Evolutionary conservation across 2,888 invertebrate genomes (phyloP), one percentile per base, ranked within the genome.

Genomic region (Myopa testacea): DNA sequence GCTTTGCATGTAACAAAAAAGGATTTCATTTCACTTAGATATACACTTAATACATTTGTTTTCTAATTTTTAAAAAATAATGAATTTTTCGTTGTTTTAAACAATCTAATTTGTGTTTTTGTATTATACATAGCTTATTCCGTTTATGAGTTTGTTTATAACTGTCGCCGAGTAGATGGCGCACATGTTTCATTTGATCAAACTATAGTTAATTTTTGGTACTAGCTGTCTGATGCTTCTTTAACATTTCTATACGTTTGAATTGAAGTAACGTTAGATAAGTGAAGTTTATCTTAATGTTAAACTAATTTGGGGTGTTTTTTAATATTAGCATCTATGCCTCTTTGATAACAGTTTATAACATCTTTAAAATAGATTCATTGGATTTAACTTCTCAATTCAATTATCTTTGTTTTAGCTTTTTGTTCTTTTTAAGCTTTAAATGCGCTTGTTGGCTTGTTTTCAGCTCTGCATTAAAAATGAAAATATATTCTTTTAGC

Each of bases 181-280:
- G 62, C 60, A 38, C 45, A 62, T 26, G 26, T 26, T 63, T 45
- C 34, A n/a, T 16, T 73, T 74, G 16, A 19, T 76, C 16, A 76
- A 76, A 81, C 82, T 83, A 82, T 68, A 78, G 65, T 34, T 83
- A 83, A 82, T 83, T 83, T 83, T 83, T 83, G 83, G 83, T 83
- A 81, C 80, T 81, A 83, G 83, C 83, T 83, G 83, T 81, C 76
- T 82, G 19, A n/a, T 65, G 26, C 55, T 69, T 78, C 78, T 75
- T 72, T 14, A 67, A 63, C 37, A 40, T 62, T 62, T 40, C 37
- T 26, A 60, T 62, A 55, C n/a, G 26, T 70, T 38, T 14, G 38
- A 34, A 58, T 37, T 37, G 55, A 34, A n/a, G 55, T 55, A 71
- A 37, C 58, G 1, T n/a, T 55, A 6, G n/a, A 34, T 14, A 72